Base-by-base conservation (phyloP, 2,113 vertebrate genomes). In the Polypterus bichir region DNA sequence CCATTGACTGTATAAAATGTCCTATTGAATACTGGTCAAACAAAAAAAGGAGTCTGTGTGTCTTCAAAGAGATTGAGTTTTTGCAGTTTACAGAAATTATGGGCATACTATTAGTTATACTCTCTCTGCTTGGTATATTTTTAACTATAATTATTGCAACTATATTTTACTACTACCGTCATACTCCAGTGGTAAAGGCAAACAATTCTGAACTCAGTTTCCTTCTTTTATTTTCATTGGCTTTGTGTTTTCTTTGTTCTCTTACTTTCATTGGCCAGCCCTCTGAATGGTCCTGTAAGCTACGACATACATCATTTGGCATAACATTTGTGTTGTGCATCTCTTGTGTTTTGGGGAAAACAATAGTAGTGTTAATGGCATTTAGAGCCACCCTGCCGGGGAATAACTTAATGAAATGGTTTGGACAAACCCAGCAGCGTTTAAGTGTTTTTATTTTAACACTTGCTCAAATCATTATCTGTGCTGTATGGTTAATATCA, bases 311-410 rank as follows among this genome's bases (percentile, higher is more conserved):
- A 7, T 76, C 75, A 0, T 79, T 80, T 7, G 71, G 77, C 3
- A 76, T 83, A 67, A 80, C 74, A 6, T 79, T 81, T 64, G 73
- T 81, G 57, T 66, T 84, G 62, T 77, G 73, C n/a, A 74, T 81
- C 59, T 80, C 74, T 6, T 81, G 74, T 66, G 68, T 79, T 64
- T 64, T 81, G 3, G 71, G 75, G 46, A 79, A 81, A 70, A 80
- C 75, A 5, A 61, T 76, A 54, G 65, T 84, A 4, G 75, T 83
- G 45, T 64, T 81, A 59, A 68, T 81, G 70, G 76, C 74, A n/a
- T 78, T 79, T 57, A 80, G 69, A 49, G 70, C 73, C 4, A 75
- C 70, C 51, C 66, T 79, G 62, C 68, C 77, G 60, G 62, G 68
- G 3, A 74, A 61, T n/a, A 76, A 72, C 61, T 48, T 74, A 2